Evolutionary conservation across 1,140 invertebrate genomes (phyloP).

Genomic region (Hylyphantes graminicola): DNA sequence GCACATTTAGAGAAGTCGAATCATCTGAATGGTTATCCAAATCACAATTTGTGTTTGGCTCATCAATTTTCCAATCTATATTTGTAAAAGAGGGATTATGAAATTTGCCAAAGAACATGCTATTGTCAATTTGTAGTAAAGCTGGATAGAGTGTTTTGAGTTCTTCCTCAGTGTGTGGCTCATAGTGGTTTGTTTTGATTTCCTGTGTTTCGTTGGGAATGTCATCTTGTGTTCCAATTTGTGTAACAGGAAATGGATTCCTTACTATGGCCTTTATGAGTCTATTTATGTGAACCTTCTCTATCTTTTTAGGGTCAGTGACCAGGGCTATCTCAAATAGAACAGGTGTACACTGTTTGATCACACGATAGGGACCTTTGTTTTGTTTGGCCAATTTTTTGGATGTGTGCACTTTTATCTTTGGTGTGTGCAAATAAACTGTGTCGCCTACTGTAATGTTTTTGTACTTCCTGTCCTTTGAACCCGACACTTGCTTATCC

Average conservation of each 20-base stretch:
- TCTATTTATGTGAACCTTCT: neutral
- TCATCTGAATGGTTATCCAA: neutral
- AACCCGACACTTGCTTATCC: neutral
- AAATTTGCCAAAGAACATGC: no score
- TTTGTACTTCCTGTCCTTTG: neutral
- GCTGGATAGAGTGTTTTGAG: neutral
- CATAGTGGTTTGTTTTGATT: neutral
- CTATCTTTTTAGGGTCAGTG: neutral
- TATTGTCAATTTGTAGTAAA: neutral
- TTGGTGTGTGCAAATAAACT: neutral
- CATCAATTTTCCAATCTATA: neutral
- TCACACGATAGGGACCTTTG: neutral
- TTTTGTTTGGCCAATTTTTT: neutral
- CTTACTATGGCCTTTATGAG: neutral
- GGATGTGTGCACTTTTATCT: neutral
- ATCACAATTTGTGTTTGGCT: neutral
- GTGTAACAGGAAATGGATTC: neutral
- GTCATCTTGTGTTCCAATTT: neutral
- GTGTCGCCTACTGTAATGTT: neutral
- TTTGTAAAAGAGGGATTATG: no score
- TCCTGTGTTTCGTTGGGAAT: neutral
- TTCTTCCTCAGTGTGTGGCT: neutral
- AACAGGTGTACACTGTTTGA: neutral
- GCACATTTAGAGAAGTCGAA: neutral
- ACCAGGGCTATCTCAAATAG: neutral